These are phyloP conservation scores for Schizopygopsis malacanthus DNA, from an alignment of 2,797 vertebrate genomes.

Conservation along the genomic window DNA sequence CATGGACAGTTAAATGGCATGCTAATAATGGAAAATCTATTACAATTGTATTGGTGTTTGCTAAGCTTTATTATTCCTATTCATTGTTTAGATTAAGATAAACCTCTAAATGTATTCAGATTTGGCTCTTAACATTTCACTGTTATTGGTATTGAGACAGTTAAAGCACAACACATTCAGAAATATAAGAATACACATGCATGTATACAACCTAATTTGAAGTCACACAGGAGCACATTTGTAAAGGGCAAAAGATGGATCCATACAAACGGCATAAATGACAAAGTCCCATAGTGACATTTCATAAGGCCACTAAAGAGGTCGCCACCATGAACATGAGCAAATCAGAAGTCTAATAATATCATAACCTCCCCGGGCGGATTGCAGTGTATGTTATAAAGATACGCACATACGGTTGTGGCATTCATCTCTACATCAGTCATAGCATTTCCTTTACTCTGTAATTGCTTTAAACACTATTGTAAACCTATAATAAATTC, in stretches of 20 bases:
- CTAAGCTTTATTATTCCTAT: neutral
- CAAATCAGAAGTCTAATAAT: constrained; percentile 19
- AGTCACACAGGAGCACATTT: constrained; percentile 2
- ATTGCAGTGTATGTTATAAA: neutral
- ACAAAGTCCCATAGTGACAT: neutral
- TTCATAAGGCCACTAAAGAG: constrained; percentile 2
- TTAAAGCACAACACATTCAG: neutral
- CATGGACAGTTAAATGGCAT: constrained; percentile 8
- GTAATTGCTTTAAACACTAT: neutral
- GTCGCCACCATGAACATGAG: neutral
- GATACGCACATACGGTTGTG: neutral
- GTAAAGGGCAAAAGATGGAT: constrained; percentile 20
- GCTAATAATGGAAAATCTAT: neutral
- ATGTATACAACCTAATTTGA: neutral
- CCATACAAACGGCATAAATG: constrained; percentile 8
- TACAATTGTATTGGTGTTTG: neutral
- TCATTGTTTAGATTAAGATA: neutral
- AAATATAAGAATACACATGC: neutral
- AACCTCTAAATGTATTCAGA: neutral
- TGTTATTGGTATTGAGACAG: neutral
- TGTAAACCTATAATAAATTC: neutral
- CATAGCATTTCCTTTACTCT: neutral
- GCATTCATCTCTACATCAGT: neutral
- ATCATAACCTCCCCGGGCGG: neutral
- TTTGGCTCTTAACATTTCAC: neutral